Conservation (phyloP, 2,113 vertebrate genomes). For the Anguilla rostrata region DNA sequence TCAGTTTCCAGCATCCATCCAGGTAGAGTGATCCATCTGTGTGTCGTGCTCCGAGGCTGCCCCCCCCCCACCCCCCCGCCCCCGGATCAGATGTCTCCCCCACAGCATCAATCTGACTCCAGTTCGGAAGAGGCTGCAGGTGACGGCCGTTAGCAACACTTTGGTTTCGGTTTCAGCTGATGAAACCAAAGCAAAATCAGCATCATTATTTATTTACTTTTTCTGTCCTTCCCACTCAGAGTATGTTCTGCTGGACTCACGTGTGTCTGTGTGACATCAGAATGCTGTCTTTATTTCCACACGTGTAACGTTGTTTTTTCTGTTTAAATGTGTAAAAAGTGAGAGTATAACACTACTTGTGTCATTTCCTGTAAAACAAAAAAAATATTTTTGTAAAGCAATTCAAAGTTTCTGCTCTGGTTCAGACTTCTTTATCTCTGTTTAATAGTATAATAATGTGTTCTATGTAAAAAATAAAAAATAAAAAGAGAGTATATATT, state of each 20-base stretch:
- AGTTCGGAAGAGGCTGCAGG: slow-evolving; percentile 7
- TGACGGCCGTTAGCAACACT: not conserved
- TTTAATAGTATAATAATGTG: not conserved
- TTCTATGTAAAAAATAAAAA: not conserved
- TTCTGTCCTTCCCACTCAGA: slow-evolving; percentile 33
- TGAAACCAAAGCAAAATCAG: slow-evolving; percentile 15
- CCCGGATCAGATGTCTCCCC: slow-evolving; percentile 56
- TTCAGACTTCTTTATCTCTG: too few relatives aligned
- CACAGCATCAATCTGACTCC: slow-evolving; percentile 23
- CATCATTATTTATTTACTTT: slow-evolving; percentile 34
- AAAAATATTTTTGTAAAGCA: slow-evolving; percentile 8
- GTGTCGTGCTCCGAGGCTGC: slow-evolving; percentile 8
- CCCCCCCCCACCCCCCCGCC: slow-evolving; percentile 4
- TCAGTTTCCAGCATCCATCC: slow-evolving; percentile 58
- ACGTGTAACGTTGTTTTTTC: not conserved
- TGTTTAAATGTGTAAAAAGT: slow-evolving; percentile 11
- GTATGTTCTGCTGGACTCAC: not conserved
- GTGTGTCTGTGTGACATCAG: not conserved
- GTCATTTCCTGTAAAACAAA: slow-evolving; percentile 5
- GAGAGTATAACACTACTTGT: not conserved
- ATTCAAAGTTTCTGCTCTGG: not conserved
- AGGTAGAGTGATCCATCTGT: slow-evolving; percentile 47
- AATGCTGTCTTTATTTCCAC: not conserved
- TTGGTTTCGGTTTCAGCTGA: slow-evolving; percentile 20
- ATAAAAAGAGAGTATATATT: not conserved